phyloP scores from a whole-genome alignment of 2,888 invertebrate genomes.

The Drosophila borealis region DNA sequence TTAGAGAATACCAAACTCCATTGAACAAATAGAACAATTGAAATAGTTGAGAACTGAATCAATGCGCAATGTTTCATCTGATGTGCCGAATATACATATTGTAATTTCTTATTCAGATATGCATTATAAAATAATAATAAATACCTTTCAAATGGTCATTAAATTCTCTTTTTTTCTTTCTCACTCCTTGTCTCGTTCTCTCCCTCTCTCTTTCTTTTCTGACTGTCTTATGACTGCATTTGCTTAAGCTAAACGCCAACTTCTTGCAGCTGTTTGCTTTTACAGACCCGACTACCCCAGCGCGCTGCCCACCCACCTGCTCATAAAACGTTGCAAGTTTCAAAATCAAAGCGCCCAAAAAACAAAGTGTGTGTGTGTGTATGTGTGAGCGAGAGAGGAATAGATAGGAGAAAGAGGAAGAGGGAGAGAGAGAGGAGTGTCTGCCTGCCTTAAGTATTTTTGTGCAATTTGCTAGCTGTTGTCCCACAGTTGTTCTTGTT shows the following conservation, averaged over 20 bases:
- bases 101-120: too few species aligned
- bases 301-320: conserved; percentile 9
- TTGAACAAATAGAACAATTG: too few species aligned
- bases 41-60: too few species aligned
- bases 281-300: conserved; percentile 19
- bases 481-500: conserved; percentile 39
- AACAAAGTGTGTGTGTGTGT: conserved; percentile 39
- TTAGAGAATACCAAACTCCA: too few species aligned
- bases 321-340: conserved; percentile 67
- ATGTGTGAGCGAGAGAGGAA: neutral
- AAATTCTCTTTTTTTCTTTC: conserved; percentile 13
- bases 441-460: conserved; percentile 71
- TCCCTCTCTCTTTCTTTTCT: neutral
- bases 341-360: conserved; percentile 69
- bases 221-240: conserved; percentile 51
- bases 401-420: neutral
- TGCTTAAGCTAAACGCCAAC: conserved; percentile 70
- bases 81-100: too few species aligned
- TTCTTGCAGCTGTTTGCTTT: conserved; percentile 74
- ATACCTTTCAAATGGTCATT: conserved; percentile 39
- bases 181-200: neutral
- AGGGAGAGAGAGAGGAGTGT: neutral
- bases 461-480: conserved; percentile 72
- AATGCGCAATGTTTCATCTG: too few species aligned
- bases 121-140: neutral